phyloP scores from a whole-genome alignment of 2,797 vertebrate genomes.

The Artibeus jamaicensis region DNA sequence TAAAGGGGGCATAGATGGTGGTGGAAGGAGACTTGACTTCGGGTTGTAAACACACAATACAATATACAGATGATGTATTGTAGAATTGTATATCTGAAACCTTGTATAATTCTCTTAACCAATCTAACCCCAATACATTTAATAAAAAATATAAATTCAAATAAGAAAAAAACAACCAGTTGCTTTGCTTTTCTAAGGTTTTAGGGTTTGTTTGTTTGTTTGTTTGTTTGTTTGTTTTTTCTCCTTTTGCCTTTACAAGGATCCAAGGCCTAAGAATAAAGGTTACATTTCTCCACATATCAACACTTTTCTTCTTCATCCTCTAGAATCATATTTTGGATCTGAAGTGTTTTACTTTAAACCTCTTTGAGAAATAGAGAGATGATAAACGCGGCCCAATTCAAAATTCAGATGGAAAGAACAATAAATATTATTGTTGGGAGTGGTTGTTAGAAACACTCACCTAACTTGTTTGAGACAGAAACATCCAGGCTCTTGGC shows the following conservation, averaged over 20 bases:
- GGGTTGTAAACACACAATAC: not conserved
- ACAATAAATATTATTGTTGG: not conserved
- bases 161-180: not conserved
- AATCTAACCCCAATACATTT: not conserved
- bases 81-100: not conserved
- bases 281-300: not conserved
- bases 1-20: not conserved
- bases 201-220: not conserved
- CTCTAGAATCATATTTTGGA: not conserved
- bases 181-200: not conserved
- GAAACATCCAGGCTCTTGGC: not conserved
- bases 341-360: not conserved
- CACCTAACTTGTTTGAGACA: not conserved
- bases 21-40: not conserved
- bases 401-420: slow-evolving; percentile 10
- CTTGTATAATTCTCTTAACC: not conserved
- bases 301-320: not conserved
- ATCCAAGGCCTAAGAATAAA: not conserved
- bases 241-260: not conserved
- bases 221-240: no score
- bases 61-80: not conserved
- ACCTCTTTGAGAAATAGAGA: slow-evolving; percentile 2
- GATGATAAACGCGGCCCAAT: not conserved
- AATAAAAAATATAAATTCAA: not conserved
- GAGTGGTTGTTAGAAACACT: not conserved